Conservation (phyloP, 2,797 vertebrate genomes). For the Siniperca scherzeri region DNA sequence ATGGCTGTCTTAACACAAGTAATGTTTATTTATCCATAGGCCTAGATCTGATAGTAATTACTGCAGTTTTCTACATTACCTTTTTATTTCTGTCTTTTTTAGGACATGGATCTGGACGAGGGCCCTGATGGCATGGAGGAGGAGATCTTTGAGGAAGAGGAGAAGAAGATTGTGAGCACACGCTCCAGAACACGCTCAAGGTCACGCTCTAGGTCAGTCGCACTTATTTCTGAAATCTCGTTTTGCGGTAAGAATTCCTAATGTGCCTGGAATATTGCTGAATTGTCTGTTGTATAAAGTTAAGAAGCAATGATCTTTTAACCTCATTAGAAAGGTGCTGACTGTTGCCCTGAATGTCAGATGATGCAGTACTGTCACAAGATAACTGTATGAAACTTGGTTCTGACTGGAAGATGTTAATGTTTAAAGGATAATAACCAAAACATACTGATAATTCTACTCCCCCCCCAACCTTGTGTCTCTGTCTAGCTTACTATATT, state of each 20-base stretch:
- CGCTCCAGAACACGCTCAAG: constrained; percentile 94
- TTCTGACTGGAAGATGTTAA: background rate
- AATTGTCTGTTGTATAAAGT: background rate
- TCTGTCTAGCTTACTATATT: background rate
- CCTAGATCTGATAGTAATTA: background rate
- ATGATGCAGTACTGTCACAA: background rate
- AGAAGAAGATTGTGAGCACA: constrained; percentile 91
- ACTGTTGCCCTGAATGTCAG: background rate
- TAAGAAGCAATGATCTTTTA: background rate
- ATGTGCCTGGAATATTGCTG: background rate
- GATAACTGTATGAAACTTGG: background rate
- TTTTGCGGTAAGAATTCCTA: background rate
- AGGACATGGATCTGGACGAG: constrained; percentile 99
- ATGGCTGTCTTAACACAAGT: background rate
- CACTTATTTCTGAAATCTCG: background rate
- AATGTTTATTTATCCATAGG: background rate
- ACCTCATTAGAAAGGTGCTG: background rate
- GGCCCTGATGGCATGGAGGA: constrained; percentile 94
- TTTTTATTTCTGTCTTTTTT: constrained; percentile 19
- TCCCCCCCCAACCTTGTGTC: background rate
- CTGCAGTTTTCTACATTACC: background rate
- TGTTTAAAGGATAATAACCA: background rate
- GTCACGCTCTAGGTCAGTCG: constrained; percentile 93
- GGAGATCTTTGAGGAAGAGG: constrained; percentile 94
- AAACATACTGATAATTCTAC: background rate